Conservation (phyloP, 2,113 vertebrate species). For the Uria aalge region DNA sequence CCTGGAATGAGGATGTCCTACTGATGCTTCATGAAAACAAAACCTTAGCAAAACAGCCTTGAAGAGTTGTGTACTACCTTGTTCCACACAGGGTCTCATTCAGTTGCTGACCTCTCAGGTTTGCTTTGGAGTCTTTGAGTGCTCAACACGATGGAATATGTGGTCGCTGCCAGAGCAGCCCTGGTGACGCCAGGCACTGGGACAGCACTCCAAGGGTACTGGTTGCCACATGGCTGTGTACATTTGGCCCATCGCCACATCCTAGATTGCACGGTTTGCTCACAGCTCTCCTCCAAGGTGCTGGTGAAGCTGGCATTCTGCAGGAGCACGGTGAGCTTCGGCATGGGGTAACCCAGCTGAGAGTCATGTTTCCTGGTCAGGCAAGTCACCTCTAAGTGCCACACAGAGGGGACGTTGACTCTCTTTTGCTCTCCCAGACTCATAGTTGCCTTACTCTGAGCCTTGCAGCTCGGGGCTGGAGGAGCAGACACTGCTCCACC, state of each 20-base stretch:
- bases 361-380: background rate
- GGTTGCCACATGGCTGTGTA: background rate
- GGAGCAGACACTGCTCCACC: background rate
- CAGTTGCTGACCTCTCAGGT: background rate
- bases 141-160: background rate
- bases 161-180: background rate
- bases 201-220: background rate
- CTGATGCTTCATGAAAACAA: background rate
- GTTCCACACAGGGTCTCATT: background rate
- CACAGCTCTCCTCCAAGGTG: background rate
- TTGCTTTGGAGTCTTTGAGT: background rate
- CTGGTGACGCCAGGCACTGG: background rate
- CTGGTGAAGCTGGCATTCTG: background rate
- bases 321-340: background rate
- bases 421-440: background rate
- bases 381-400: background rate
- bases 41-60: background rate
- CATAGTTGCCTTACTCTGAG: background rate
- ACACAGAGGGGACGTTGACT: background rate
- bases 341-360: background rate
- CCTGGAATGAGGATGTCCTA: background rate
- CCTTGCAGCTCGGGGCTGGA: background rate
- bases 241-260: background rate
- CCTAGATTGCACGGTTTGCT: background rate
- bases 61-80: background rate